These are phyloP conservation scores for Phlogophora meticulosa DNA, from an alignment of 2,888 invertebrate genomes.

Conservation along the genomic window DNA sequence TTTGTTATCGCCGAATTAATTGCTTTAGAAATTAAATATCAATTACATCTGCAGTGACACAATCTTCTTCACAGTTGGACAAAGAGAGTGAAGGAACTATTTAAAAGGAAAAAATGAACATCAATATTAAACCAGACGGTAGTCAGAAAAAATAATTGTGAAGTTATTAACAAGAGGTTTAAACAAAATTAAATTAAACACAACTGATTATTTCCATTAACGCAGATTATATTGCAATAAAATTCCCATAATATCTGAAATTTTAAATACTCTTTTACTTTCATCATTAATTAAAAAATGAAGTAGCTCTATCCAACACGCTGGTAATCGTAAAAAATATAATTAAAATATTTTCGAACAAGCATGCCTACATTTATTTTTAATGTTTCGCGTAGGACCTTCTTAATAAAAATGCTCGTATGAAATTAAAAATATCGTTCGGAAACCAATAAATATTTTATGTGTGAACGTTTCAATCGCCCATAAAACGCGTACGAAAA, in stretches of 20 bases:
- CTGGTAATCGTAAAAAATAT: conserved; percentile 33
- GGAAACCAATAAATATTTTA: conserved; percentile 68
- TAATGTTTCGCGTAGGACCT: conserved; percentile 51
- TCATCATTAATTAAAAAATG: conserved; percentile 22
- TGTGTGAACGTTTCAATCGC: conserved; percentile 67
- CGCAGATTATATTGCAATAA: conserved; percentile 24
- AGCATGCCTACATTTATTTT: conserved; percentile 19
- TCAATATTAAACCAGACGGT: background rate
- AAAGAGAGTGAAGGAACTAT: background rate
- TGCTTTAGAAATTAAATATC: conserved; percentile 52
- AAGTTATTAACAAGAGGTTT: background rate
- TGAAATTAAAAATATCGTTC: conserved; percentile 62
- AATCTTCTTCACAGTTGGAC: conserved; percentile 33
- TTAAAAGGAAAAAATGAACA: background rate
- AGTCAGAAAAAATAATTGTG: background rate
- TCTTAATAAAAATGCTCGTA: conserved; percentile 55
- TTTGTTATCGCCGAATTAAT: conserved; percentile 56
- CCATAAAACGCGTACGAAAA: conserved; percentile 67
- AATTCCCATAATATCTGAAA: conserved; percentile 13
- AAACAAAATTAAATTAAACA: background rate
- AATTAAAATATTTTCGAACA: conserved; percentile 37
- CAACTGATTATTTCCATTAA: background rate
- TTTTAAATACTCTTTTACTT: background rate
- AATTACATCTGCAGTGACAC: conserved; percentile 31
- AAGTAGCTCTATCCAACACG: conserved; percentile 8